Conservation (phyloP, 2,113 vertebrate genomes). For the Vombatus ursinus region DNA sequence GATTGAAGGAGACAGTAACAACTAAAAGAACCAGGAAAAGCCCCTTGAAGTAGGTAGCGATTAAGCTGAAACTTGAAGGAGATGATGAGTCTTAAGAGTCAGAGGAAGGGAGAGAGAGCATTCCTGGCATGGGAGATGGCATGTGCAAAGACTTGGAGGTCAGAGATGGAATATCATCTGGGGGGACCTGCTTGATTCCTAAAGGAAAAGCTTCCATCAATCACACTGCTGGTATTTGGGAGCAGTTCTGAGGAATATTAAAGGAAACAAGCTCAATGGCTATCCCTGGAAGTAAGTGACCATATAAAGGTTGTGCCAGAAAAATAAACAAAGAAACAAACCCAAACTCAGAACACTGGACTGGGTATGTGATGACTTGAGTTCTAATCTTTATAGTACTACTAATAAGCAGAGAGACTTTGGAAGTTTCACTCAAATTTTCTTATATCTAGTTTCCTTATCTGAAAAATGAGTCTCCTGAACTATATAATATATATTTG, state of each 20-base stretch:
- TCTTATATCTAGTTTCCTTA: background rate
- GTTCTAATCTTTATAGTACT: background rate
- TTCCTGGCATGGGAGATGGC: too few species aligned
- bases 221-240: background rate
- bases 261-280: background rate
- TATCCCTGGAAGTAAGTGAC: too few species aligned
- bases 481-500: background rate
- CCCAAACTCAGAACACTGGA: background rate
- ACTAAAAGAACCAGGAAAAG: background rate
- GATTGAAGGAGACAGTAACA: background rate
- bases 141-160: too few species aligned
- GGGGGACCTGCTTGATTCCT: background rate
- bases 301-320: background rate
- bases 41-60: too few species aligned
- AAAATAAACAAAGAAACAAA: background rate
- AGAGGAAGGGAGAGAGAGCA: too few species aligned
- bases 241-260: background rate
- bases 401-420: background rate
- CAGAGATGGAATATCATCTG: background rate
- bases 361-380: too few species aligned
- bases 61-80: background rate
- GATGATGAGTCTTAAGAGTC: background rate
- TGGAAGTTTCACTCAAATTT: background rate
- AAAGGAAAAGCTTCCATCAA: background rate
- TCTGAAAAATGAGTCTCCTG: background rate